Base-by-base conservation (phyloP, 2,888 invertebrate genomes). In the Argynnis bischoffii region DNA sequence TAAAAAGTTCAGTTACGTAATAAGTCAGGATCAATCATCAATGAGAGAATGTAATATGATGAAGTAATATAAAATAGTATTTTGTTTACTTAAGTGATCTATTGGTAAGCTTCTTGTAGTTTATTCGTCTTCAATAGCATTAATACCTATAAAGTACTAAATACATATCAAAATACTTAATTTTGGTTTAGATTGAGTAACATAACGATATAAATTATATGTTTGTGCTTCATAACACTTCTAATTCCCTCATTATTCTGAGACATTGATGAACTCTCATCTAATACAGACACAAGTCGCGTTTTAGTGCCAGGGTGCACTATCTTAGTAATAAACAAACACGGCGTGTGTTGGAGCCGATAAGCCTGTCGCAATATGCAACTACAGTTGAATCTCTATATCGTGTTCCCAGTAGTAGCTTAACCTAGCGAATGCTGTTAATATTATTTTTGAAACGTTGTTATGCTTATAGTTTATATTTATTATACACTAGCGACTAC, bases 251-350 rank as follows among this genome's bases (percentile, higher is more conserved):
- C 31, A 16, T 6, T 66, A 13, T 48, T 60, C 66, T 50, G 60
- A 50, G 60, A 55, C 48, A 60, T 35, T 65, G 77, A 77, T 77
- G 66, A 78, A 77, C 75, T 77, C 74, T 72, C 67, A 74, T 71
- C 67, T 69, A 73, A 77, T 73, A 77, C 72, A 73, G 75, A 72
- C 74, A 75, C 75, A 75, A 78, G 74, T 78, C 75, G 76, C 78
- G 77, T 75, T 72, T 75, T 78, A 77, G 77, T 76, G 83, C 79
- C 82, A 80, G 83, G 78, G 78, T 83, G 61, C 35, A 84, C 78
- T 84, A 77, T 82, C 86, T 82, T 84, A 81, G 81, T 83, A 86
- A 87, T 90, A 89, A 92, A 91, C 90, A 92, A 86, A 89, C 91
- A 88, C 82, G 83, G 88, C 81, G 89, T 90, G 88, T 88, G 89